Evolutionary conservation across 2,888 invertebrate species (phyloP), one percentile per base, ranked within the genome.

Genomic region (Campaea margaritaria): DNA sequence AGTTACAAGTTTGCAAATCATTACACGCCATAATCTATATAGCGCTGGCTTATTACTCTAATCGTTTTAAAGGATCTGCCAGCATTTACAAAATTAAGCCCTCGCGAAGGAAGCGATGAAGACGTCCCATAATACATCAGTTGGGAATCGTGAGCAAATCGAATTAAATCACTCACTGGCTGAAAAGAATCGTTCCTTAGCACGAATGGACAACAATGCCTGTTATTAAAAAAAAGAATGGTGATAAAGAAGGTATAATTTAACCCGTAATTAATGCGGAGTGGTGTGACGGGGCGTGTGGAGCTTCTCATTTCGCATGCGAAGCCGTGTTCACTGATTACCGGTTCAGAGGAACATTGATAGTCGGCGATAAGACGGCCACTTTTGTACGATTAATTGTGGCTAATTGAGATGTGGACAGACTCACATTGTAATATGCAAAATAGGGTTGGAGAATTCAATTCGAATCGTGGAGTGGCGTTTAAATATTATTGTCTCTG

Each of bases 211-310:
- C 82, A 88, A 89, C 89, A 88, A 86, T 87, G 87, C 82, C 85
- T 90, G 89, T 89, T 89, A 91, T 91, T 90, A 90, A 85, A 89
- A 85, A 83, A 86, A 85, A 82, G 83, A 81, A 80, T 78, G 83
- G 85, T 85, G 87, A 89, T 91, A 88, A 88, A 86, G 80, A 90
- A 90, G 83, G 76, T 90, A 81, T 86, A 91, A 91, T 91, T 91
- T 89, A 84, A 84, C 75, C 73, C 68, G 76, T 89, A 90, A 89
- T 90, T 84, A 89, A 82, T 84, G 83, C 83, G 82, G 76, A 76
- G 77, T 82, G 79, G 84, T 87, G 88, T 87, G 89, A 87, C 86
- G 88, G 81, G 85, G 82, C 88, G 87, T 88, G 87, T 82, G 83
- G 81, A 83, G 87, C 87, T 85, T 86, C 83, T 81, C 81, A 83